A percentile compares a stretch with the other conserved stretches of the same genome.
Conservation (phyloP, 2,797 vertebrate species). For the Allobates femoralis region DNA sequence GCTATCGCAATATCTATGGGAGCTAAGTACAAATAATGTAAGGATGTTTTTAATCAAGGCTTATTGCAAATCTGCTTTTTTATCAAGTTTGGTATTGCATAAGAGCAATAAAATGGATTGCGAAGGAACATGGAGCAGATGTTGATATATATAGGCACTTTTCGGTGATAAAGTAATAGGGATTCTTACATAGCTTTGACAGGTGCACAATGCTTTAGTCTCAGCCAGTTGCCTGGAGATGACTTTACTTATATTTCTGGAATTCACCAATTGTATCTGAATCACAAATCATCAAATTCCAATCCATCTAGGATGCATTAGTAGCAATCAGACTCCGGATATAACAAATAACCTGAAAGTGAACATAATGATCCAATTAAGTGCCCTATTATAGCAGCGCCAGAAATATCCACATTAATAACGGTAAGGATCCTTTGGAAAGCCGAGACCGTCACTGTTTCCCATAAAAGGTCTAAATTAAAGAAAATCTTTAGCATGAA, state of each 20-base stretch:
- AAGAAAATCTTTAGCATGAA: conserved; percentile 1
- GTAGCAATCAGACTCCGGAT: conserved; percentile 25
- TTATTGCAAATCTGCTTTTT: no score
- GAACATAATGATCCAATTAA: conserved; percentile 36
- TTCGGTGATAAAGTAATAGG: no score
- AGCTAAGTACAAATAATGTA: no score
- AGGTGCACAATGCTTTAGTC: neutral
- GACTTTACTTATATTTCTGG: neutral
- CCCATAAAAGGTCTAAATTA: neutral
- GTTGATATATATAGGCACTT: no score
- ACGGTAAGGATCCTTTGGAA: neutral
- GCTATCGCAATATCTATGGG: no score
- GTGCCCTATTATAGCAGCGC: neutral
- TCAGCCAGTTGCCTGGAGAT: no score
- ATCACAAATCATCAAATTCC: conserved; percentile 3
- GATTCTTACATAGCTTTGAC: no score
- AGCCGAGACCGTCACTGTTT: neutral
- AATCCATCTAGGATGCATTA: conserved; percentile 34
- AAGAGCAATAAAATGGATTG: no score
- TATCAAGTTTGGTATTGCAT: no score
- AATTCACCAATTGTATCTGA: neutral
- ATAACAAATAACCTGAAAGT: conserved; percentile 19
- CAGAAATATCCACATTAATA: neutral
- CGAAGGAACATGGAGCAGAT: no score
- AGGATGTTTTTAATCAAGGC: no score